These are phyloP conservation scores for Acanthosepion pharaonis DNA, from an alignment of 2,888 invertebrate genomes.

Conservation along the genomic window DNA sequence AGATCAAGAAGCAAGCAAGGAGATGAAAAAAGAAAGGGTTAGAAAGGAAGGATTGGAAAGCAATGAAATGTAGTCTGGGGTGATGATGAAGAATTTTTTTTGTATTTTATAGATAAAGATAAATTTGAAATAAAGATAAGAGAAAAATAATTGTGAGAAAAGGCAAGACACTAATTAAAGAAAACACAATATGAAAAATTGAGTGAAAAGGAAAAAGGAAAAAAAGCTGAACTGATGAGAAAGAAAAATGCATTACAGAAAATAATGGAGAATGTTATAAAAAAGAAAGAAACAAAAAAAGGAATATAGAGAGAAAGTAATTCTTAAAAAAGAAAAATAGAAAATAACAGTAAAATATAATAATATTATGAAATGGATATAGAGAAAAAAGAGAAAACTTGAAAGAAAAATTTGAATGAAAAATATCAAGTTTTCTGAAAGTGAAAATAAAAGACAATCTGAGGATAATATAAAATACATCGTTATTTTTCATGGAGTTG, in stretches of 20 bases:
- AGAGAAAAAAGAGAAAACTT: background rate
- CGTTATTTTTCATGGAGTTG: background rate
- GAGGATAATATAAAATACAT: background rate
- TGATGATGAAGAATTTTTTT: no score
- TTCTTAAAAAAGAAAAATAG: no score
- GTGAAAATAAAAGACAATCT: background rate
- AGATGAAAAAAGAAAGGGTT: background rate
- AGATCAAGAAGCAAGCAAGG: background rate
- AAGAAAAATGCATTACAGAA: background rate
- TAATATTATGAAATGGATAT: no score
- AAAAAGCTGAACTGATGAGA: background rate
- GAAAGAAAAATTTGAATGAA: background rate
- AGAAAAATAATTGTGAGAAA: background rate
- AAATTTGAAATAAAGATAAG: no score
- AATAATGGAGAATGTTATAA: background rate
- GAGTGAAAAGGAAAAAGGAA: background rate
- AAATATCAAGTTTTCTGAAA: no score
- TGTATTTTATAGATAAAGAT: no score
- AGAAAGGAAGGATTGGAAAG: no score
- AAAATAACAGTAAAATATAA: no score
- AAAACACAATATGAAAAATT: background rate
- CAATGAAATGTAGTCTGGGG: no score
- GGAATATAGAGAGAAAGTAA: background rate
- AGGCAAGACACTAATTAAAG: background rate
- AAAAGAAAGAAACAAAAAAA: background rate